These are phyloP conservation scores for Propithecus coquereli DNA, from an alignment of 2,113 vertebrate genomes.

Conservation along the genomic window DNA sequence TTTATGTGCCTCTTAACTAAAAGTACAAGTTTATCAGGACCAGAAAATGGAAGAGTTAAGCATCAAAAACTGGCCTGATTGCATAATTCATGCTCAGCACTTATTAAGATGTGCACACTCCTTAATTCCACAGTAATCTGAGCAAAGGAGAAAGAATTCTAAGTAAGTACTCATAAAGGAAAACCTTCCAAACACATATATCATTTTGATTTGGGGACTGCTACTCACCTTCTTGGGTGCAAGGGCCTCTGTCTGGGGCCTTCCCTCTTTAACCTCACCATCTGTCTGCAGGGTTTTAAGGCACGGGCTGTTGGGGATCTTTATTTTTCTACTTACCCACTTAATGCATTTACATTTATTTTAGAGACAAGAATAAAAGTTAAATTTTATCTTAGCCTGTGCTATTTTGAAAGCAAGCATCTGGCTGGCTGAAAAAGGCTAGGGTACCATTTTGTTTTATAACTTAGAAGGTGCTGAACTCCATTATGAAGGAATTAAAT, in stretches of 20 bases:
- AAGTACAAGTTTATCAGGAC: neutral
- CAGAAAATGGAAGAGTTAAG: neutral
- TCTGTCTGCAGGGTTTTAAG: conserved; percentile 35
- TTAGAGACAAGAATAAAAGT: conserved; percentile 61
- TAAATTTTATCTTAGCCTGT: conserved; percentile 55
- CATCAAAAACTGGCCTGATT: neutral
- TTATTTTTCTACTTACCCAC: neutral
- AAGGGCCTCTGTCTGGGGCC: neutral
- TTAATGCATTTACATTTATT: conserved; percentile 63
- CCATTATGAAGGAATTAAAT: conserved; percentile 52
- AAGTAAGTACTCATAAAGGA: neutral
- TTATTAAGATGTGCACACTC: neutral
- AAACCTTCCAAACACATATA: neutral
- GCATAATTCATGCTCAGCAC: too few species aligned
- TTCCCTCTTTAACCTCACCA: conserved; percentile 31
- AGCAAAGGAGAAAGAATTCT: neutral
- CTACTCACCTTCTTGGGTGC: neutral
- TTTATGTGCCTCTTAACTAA: neutral
- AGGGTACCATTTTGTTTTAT: conserved; percentile 54
- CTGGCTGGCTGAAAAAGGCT: conserved; percentile 52
- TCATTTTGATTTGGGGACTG: neutral
- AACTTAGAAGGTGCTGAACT: conserved; percentile 68
- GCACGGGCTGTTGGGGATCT: conserved; percentile 33
- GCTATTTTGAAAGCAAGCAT: conserved; percentile 16
- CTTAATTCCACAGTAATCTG: neutral